A percentile compares a stretch with the other conserved stretches of the same genome.
Evolutionary conservation across 2,113 vertebrate species (phyloP).

Genomic region (Protomyctophum bolini): DNA sequence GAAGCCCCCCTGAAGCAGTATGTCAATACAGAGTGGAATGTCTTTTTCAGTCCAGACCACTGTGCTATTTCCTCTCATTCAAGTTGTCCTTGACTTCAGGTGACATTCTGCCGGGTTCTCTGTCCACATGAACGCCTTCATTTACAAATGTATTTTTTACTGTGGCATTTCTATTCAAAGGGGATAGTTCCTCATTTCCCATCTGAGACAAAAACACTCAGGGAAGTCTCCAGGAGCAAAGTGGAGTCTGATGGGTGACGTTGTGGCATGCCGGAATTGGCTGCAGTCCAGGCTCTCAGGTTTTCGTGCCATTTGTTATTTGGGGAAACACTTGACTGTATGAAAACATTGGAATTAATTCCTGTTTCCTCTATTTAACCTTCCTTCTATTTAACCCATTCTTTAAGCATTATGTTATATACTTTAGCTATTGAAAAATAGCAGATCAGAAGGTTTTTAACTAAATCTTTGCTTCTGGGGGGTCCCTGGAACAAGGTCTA

Average conservation of each 20-base stretch:
- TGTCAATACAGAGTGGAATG: slow-evolving; percentile 57
- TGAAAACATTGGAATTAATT: background rate
- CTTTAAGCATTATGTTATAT: too few species aligned
- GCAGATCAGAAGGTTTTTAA: too few species aligned
- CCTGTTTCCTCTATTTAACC: background rate
- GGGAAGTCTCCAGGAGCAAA: slow-evolving; percentile 29
- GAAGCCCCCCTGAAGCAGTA: background rate
- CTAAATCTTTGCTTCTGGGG: too few species aligned
- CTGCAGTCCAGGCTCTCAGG: background rate
- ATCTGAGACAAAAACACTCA: slow-evolving; percentile 19
- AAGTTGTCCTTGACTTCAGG: slow-evolving; percentile 66
- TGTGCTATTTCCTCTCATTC: slow-evolving; percentile 70
- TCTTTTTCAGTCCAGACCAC: slow-evolving; percentile 49
- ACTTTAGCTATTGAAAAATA: too few species aligned
- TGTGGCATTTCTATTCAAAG: slow-evolving; percentile 18
- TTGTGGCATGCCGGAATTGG: slow-evolving; percentile 5
- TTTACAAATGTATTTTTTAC: slow-evolving; percentile 14
- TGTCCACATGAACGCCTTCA: slow-evolving; percentile 22
- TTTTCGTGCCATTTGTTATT: slow-evolving; percentile 1
- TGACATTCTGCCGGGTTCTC: slow-evolving; percentile 56
- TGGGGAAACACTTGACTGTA: slow-evolving; percentile 4
- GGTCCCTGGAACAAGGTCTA: too few species aligned
- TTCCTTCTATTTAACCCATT: background rate
- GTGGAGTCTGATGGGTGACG: slow-evolving; percentile 20
- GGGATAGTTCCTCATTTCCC: slow-evolving; percentile 20